Base-by-base conservation (phyloP, 1,140 invertebrate species). In the Drosophila watanabei region DNA sequence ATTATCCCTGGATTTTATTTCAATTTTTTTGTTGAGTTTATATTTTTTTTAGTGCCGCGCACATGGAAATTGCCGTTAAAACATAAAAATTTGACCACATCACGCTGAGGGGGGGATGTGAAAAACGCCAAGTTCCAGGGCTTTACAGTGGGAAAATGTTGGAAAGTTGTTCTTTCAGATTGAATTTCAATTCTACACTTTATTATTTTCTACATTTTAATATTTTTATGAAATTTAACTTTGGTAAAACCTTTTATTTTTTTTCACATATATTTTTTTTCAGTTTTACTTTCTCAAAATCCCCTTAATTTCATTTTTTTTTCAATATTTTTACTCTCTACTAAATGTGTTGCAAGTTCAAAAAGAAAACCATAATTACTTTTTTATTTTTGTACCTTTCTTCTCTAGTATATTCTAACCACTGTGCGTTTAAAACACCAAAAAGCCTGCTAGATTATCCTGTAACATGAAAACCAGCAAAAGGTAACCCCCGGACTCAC, bases 11-110 rank as follows among this genome's bases (percentile, higher is more conserved):
- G 35, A 62, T 80, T 80, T 80, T 28, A 60, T 59, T 58, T 20
- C 64, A 30, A 2, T 37, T 56, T 28, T 28, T 43, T 60, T 70
- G 10, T 75, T 64, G 24, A 1, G 41, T 46, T 9, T 39, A 0
- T 1, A n/a, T 30, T 71, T 59, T 49, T 32, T 75, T 69, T 71
- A 57, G 51, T 77, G 48, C 51, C 39, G 33, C 33, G 41, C 48
- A 60, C 56, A 66, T 54, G 54, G 63, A 87, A 87, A 89, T 84
- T 73, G 66, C 84, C 85, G 85, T 84, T 78, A 84, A 88, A 84
- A 80, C 80, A 80, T 89, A 76, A 86, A 87, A 46, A 75, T 46
- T 32, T 76, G 68, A 79, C 79, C 62, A 79, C 65, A 71, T 70
- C 65, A 33, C 48, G 37, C n/a, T 51, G 46, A 13, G 51, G 41